Evolutionary conservation across 1,140 invertebrate genomes (phyloP).

Genomic region (Hyles vespertilio): DNA sequence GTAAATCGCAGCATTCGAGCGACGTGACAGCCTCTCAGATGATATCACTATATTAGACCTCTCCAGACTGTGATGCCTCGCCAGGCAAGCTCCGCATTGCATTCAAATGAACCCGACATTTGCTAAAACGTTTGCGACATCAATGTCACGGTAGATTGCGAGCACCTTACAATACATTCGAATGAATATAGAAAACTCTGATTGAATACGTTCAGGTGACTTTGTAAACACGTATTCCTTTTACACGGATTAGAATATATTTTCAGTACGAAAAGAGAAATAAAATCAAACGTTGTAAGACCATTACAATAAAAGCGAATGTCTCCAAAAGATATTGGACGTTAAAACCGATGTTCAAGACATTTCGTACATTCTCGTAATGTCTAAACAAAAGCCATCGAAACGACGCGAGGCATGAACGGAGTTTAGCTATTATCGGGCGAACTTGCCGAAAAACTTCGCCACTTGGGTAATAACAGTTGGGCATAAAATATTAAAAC

Average conservation of each 20-base stretch:
- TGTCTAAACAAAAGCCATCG: slow-evolving; percentile 44
- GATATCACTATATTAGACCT: slow-evolving; percentile 24
- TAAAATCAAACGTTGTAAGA: slow-evolving; percentile 1
- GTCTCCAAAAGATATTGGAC: slow-evolving; percentile 27
- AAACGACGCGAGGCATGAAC: slow-evolving; percentile 21
- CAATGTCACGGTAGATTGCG: slow-evolving; percentile 3
- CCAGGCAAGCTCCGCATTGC: slow-evolving; percentile 12
- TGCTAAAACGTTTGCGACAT: slow-evolving; percentile 3
- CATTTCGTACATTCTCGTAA: slow-evolving; percentile 42
- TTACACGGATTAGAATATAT: not conserved
- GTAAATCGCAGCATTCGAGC: slow-evolving; percentile 13
- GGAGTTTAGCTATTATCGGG: slow-evolving; percentile 29
- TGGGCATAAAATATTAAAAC: slow-evolving; percentile 16
- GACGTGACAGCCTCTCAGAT: slow-evolving; percentile 18
- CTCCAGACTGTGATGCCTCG: slow-evolving; percentile 7
- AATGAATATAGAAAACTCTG: slow-evolving; percentile 2
- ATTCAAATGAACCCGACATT: slow-evolving; percentile 25
- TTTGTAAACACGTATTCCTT: not conserved
- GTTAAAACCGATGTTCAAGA: slow-evolving; percentile 36
- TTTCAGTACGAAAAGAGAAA: slow-evolving; percentile 14
- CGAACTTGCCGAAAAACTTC: slow-evolving; percentile 37
- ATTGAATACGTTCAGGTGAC: slow-evolving; percentile 1
- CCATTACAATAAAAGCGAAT: slow-evolving; percentile 24
- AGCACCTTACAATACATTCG: slow-evolving; percentile 3
- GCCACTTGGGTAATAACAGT: slow-evolving; percentile 20